These are phyloP conservation scores for Nibea albiflora DNA, from an alignment of 2,113 vertebrate species.

Conservation along the genomic window DNA sequence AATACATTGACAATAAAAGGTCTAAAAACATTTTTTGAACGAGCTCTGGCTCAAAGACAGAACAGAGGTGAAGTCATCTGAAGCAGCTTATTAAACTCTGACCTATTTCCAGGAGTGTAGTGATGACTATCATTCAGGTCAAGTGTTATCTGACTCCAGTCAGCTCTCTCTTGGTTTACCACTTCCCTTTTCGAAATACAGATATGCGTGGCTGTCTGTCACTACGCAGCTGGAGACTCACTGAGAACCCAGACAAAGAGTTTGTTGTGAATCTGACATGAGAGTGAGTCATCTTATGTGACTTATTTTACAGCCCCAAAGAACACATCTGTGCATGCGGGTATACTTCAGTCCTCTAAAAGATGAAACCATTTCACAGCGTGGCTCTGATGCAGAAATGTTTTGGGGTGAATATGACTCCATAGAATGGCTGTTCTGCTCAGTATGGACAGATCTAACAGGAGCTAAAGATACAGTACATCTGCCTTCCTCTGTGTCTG, in stretches of 20 bases:
- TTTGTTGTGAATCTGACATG: not conserved
- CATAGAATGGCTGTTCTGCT: slow-evolving; percentile 1
- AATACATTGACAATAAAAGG: not conserved
- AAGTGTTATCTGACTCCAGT: not conserved
- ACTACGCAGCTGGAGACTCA: not conserved
- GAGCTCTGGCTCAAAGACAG: not conserved
- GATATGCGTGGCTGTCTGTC: no score
- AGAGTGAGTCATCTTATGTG: not conserved
- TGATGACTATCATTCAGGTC: no score
- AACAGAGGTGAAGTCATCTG: no score
- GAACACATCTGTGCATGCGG: not conserved
- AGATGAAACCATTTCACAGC: slow-evolving; percentile 54
- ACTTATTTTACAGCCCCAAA: not conserved
- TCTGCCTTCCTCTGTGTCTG: slow-evolving; percentile 24
- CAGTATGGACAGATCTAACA: slow-evolving; percentile 26
- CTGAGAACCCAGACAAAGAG: not conserved
- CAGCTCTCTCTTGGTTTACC: not conserved
- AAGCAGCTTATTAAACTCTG: no score
- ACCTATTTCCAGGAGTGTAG: no score
- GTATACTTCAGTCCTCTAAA: not conserved
- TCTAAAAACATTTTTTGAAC: not conserved
- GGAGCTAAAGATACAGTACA: slow-evolving; percentile 32
- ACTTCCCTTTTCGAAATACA: not conserved
- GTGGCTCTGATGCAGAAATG: not conserved
- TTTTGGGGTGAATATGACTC: slow-evolving; percentile 32